These are phyloP conservation scores for Gobio occitaniae DNA, from an alignment of 2,797 vertebrate genomes.

Conservation along the genomic window DNA sequence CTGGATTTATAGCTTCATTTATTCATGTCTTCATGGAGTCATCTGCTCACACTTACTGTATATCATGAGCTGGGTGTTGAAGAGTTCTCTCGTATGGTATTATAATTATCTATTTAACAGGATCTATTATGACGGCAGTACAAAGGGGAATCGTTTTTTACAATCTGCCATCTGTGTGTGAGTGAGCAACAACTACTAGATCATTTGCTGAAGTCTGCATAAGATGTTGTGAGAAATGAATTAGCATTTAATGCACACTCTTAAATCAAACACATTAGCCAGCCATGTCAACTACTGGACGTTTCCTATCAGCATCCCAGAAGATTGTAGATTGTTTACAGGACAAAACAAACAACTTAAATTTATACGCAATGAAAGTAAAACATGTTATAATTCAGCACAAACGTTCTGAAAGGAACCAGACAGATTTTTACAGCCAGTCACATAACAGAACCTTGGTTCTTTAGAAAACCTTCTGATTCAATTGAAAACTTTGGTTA, in stretches of 20 bases:
- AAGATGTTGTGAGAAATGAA: slow-evolving; percentile 21
- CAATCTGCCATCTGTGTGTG: slow-evolving; percentile 43
- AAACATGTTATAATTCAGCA: neutral
- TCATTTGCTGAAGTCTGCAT: slow-evolving; percentile 36
- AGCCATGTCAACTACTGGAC: neutral
- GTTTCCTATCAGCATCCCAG: neutral
- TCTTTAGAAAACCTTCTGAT: neutral
- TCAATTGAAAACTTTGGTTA: too few species aligned
- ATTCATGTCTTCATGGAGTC: slow-evolving; percentile 37
- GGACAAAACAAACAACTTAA: neutral
- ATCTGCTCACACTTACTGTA: slow-evolving; percentile 47
- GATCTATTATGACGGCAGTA: slow-evolving; percentile 46
- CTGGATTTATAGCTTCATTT: slow-evolving; percentile 45
- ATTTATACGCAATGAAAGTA: neutral
- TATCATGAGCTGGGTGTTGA: slow-evolving; percentile 22
- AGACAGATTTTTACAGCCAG: neutral
- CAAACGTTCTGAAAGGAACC: neutral
- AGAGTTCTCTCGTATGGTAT: slow-evolving; percentile 44
- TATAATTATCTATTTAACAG: slow-evolving; percentile 51
- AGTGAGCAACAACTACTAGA: slow-evolving; percentile 28
- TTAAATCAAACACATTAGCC: slow-evolving; percentile 9
- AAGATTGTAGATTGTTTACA: neutral
- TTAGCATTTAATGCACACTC: slow-evolving; percentile 24
- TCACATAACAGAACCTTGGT: neutral
- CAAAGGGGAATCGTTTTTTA: slow-evolving; percentile 42